A percentile compares a stretch with the other conserved stretches of the same genome.
These are phyloP conservation scores for Leptopilina myrica DNA, from an alignment of 2,888 invertebrate genomes.

Conservation along the genomic window DNA sequence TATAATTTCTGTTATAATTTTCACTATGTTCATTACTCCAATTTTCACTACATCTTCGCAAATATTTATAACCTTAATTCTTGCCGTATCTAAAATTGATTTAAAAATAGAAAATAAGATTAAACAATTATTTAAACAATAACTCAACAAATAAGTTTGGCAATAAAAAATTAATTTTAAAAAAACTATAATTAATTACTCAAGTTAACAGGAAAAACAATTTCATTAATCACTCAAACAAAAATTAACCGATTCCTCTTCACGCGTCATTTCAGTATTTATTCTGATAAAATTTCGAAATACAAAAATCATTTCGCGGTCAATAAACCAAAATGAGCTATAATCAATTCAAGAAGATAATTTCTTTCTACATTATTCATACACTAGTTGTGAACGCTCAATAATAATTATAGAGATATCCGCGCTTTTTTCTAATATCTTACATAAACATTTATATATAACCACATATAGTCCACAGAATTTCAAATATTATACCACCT, in stretches of 20 bases:
- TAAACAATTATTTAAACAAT: too few relatives aligned
- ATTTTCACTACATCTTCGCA: too few relatives aligned
- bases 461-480: neutral
- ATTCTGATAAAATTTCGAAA: neutral
- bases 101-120: too few relatives aligned
- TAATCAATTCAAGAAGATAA: neutral
- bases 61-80: too few relatives aligned
- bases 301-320: conserved; percentile 3
- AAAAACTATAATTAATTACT: too few relatives aligned
- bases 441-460: conserved; percentile 1
- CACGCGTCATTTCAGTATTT: neutral
- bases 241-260: neutral
- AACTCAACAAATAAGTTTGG: too few relatives aligned
- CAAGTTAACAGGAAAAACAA: neutral
- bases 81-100: too few relatives aligned
- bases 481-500: neutral
- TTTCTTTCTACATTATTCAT: conserved; percentile 8
- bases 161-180: too few relatives aligned
- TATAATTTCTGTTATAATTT: too few relatives aligned
- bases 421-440: conserved; percentile 7
- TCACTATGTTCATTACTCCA: too few relatives aligned
- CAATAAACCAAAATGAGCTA: conserved; percentile 22
- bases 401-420: neutral
- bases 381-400: neutral
- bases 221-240: neutral